Base-by-base conservation (phyloP, 2,113 vertebrate species). In the Origma solitaria region DNA sequence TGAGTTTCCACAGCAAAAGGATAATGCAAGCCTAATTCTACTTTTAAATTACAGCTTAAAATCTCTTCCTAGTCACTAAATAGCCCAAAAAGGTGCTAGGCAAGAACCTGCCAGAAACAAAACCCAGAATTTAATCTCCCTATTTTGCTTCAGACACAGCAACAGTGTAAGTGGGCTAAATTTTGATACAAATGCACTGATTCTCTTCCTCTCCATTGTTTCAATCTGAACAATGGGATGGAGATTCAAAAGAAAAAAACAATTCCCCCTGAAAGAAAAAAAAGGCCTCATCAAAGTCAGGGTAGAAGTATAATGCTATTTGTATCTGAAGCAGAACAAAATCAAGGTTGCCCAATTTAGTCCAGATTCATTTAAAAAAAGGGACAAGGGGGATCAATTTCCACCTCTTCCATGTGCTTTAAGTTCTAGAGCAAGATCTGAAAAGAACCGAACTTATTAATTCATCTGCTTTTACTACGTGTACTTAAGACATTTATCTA, bases 401-500 rank as follows among this genome's bases (percentile, higher is more conserved):
- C 56, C 17, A 85, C 12, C 54, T 91, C 72, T 69, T 81, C 58
- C 37, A 76, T 9, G 3, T 54, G 35, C 21, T 81, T 73, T 60
- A 85, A 76, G 49, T 77, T 93, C 56, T 69, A 86, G 24, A 82
- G 64, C 66, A 77, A 91, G 68, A 76, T 42, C 33, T 79, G 30
- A 65, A 49, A 95, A 95, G 31, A 87, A 44, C 24, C 45, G 20
- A 86, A 57, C 23, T 88, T 80, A 91, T 75, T 95, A 93, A 94
- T 93, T 77, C 92, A 85, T 47, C 79, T 66, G 19, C 80, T 94
- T 95, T 88, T 94, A 96, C 92, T 94, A 93, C 14, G 0, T 44
- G 58, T 93, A 85, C 71, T 91, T 77, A 58, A 94, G 85, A 94
- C 90, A 93, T 96, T 96, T 97, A 95, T 96, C 92, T 93, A 88